Conservation (phyloP, 2,113 vertebrate genomes). For the Gallinago jamesoni region DNA sequence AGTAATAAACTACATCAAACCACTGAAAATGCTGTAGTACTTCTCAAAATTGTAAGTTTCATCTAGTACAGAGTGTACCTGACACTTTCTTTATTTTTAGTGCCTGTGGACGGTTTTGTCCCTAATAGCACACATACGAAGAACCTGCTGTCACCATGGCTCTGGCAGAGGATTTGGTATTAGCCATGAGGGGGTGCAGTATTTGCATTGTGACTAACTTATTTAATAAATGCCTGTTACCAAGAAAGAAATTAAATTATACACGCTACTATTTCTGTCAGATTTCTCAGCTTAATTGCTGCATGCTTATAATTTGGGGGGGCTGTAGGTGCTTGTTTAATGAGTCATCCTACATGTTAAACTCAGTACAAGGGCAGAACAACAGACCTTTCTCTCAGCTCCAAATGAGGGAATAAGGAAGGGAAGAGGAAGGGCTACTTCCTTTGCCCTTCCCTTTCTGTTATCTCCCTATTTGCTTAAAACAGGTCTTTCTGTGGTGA, state of each 20-base stretch:
- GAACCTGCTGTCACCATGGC: background rate
- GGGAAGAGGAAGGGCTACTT: background rate
- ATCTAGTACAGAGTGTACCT: background rate
- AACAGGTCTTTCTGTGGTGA: background rate
- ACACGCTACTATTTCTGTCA: background rate
- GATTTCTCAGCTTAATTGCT: background rate
- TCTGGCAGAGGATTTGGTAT: background rate
- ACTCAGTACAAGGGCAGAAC: background rate
- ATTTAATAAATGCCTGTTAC: background rate
- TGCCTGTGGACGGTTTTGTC: background rate
- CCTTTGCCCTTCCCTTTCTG: background rate
- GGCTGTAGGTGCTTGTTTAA: background rate
- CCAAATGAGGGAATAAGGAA: background rate
- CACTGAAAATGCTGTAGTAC: background rate
- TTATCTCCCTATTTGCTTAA: background rate
- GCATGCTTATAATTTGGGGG: background rate
- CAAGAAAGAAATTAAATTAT: background rate
- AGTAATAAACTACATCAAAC: background rate
- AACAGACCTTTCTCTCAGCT: background rate
- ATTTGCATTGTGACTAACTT: background rate
- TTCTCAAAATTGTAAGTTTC: background rate
- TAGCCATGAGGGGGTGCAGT: background rate
- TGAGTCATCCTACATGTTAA: background rate
- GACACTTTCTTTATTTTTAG: background rate
- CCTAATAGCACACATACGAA: background rate